Evolutionary conservation across 2,113 vertebrate species (phyloP).

Genomic region (Glaucidium brasilianum): DNA sequence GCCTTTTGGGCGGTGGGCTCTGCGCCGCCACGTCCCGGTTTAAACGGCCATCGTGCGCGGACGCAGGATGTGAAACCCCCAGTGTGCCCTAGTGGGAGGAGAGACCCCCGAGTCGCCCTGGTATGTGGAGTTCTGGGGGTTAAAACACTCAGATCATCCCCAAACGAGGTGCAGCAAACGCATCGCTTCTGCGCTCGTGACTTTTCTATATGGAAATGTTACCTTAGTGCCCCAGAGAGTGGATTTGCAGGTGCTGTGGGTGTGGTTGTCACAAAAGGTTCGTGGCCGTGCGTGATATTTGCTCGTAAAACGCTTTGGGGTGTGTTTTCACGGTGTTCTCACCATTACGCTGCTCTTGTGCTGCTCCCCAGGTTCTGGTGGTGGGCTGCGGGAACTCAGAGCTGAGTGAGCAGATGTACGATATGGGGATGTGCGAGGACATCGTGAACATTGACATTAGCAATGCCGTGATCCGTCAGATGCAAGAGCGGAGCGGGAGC

Average conservation of each 20-base stretch:
- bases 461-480: constrained; percentile 83
- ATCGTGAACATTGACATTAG: constrained; percentile 93
- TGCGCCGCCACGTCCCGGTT: neutral
- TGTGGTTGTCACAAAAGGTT: neutral
- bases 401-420: constrained; percentile 92
- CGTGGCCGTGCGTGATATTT: rapidly evolving
- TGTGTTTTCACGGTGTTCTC: rapidly evolving
- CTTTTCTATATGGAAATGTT: rapidly evolving
- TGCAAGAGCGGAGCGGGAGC: constrained; percentile 83
- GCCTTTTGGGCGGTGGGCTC: too few relatives aligned
- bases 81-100: neutral
- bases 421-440: constrained; percentile 83
- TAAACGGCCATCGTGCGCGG: rapidly evolving
- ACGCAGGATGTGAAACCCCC: rapidly evolving
- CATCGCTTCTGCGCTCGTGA: neutral
- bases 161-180: too few relatives aligned
- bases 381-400: constrained; percentile 98
- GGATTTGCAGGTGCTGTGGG: neutral
- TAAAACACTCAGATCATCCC: rapidly evolving
- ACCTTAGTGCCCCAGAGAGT: rapidly evolving
- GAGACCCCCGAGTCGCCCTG: neutral
- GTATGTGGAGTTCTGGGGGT: too few relatives aligned
- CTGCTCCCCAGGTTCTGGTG: constrained; percentile 83
- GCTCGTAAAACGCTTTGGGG: rapidly evolving
- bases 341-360: rapidly evolving